phyloP scores from a whole-genome alignment of 1,140 invertebrate species.

The Akabosia matsudoensis region DNA sequence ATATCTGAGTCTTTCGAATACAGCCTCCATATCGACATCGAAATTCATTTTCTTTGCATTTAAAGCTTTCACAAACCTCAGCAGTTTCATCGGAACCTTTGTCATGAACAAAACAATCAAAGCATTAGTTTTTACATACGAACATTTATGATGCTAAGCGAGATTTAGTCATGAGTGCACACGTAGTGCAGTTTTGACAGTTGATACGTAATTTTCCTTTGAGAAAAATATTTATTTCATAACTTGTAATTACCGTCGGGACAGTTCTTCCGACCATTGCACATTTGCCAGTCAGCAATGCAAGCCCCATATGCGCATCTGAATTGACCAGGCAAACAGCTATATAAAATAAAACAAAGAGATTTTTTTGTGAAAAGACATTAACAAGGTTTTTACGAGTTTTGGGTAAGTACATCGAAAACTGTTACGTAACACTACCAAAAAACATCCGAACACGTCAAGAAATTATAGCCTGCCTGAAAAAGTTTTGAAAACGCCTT shows the following conservation, averaged over 20 bases:
- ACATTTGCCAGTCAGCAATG: not conserved
- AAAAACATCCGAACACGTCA: not conserved
- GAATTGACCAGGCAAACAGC: slow-evolving; percentile 25
- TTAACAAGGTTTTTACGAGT: too few relatives aligned
- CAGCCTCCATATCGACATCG: slow-evolving; percentile 43
- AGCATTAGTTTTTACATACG: too few relatives aligned
- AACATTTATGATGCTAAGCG: too few relatives aligned
- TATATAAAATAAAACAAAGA: not conserved
- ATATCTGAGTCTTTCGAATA: slow-evolving; percentile 15
- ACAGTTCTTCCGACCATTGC: slow-evolving; percentile 28
- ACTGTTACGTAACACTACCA: not conserved
- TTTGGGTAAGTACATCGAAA: too few relatives aligned
- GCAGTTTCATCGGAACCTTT: slow-evolving; percentile 41
- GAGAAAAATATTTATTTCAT: not conserved
- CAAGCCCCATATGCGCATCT: slow-evolving; percentile 26
- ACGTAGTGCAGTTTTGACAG: too few relatives aligned
- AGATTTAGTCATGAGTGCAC: too few relatives aligned
- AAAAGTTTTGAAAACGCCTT: not conserved
- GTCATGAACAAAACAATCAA: not conserved
- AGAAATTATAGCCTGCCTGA: not conserved
- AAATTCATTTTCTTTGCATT: slow-evolving; percentile 37
- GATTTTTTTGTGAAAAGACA: too few relatives aligned
- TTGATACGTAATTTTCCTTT: too few relatives aligned
- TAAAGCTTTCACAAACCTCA: slow-evolving; percentile 35
- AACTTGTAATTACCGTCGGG: slow-evolving; percentile 24